phyloP scores from a whole-genome alignment of 2,888 invertebrate genomes.

The Hoplodrina blanda region DNA sequence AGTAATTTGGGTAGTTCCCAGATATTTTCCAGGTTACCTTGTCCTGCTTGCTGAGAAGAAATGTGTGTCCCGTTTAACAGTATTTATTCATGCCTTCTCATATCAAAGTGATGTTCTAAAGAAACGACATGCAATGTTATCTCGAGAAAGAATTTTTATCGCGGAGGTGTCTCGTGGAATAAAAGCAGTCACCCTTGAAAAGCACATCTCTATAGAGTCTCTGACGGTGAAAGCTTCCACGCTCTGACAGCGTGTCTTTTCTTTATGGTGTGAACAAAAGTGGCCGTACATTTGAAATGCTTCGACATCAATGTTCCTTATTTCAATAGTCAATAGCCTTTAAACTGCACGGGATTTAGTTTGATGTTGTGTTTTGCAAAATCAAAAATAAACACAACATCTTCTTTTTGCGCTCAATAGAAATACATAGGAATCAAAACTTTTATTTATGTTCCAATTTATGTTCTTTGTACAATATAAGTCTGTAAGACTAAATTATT shows the following conservation, averaged over 20 bases:
- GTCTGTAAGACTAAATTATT: too few relatives aligned
- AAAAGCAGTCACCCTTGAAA: conserved; percentile 55
- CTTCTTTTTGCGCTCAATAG: neutral
- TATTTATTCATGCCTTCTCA: neutral
- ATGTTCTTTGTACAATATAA: too few relatives aligned
- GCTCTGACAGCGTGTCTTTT: conserved; percentile 64
- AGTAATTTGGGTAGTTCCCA: neutral
- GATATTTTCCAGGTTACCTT: too few relatives aligned
- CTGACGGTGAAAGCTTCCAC: conserved; percentile 47
- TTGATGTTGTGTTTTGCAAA: neutral
- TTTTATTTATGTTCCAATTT: too few relatives aligned
- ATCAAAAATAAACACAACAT: too few relatives aligned
- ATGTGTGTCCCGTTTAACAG: conserved; percentile 4
- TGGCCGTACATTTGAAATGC: conserved; percentile 54
- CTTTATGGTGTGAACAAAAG: conserved; percentile 74
- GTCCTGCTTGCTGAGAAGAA: too few relatives aligned
- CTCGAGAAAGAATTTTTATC: conserved; percentile 47
- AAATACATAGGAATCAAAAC: neutral
- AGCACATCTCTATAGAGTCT: conserved; percentile 49
- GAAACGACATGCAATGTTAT: conserved; percentile 46
- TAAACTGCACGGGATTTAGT: conserved; percentile 5
- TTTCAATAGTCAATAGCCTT: conserved; percentile 20
- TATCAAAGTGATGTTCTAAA: conserved; percentile 31
- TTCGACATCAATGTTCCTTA: conserved; percentile 15
- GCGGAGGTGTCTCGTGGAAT: conserved; percentile 44